These are phyloP conservation scores for Sciurus vulgaris DNA, from an alignment of 2,797 vertebrate genomes.

Conservation along the genomic window DNA sequence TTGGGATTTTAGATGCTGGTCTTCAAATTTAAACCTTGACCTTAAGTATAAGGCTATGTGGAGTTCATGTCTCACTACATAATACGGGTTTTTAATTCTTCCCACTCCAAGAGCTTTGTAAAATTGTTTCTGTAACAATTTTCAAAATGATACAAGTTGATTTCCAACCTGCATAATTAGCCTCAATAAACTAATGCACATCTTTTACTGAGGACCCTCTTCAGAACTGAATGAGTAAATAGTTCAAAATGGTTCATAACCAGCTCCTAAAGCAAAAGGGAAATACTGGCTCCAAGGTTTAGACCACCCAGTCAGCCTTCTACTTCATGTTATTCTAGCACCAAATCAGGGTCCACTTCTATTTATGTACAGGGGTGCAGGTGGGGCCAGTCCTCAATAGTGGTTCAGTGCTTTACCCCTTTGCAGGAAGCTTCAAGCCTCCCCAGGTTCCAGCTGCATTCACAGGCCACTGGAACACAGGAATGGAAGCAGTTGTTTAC, in stretches of 20 bases:
- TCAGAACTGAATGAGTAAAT: constrained; percentile 62
- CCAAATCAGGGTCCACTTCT: constrained; percentile 69
- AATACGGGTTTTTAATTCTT: not conserved
- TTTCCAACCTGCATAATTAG: constrained; percentile 58
- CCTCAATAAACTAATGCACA: not conserved
- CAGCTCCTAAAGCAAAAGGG: constrained; percentile 65
- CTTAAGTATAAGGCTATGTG: not conserved
- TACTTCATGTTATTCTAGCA: constrained; percentile 62
- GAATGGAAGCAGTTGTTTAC: constrained; percentile 75
- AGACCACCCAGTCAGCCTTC: constrained; percentile 77
- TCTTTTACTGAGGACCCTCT: constrained; percentile 55
- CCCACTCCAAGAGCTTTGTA: not conserved
- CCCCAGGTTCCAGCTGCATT: constrained; percentile 67
- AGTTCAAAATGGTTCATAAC: constrained; percentile 71
- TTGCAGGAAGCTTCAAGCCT: constrained; percentile 74
- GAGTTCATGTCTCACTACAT: not conserved
- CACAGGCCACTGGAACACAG: constrained; percentile 71
- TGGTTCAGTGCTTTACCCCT: constrained; percentile 54
- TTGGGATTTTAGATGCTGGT: not conserved
- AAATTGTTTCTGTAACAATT: constrained; percentile 27
- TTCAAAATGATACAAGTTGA: constrained; percentile 39
- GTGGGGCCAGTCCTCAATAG: constrained; percentile 70
- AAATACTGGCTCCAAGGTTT: constrained; percentile 58
- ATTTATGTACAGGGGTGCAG: constrained; percentile 56
- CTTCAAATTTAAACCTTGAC: not conserved